Percentiles rank a stretch among this genome's conserved stretches.
Conservation (phyloP, 1,140 invertebrate species). For the Drosophila littoralis region DNA sequence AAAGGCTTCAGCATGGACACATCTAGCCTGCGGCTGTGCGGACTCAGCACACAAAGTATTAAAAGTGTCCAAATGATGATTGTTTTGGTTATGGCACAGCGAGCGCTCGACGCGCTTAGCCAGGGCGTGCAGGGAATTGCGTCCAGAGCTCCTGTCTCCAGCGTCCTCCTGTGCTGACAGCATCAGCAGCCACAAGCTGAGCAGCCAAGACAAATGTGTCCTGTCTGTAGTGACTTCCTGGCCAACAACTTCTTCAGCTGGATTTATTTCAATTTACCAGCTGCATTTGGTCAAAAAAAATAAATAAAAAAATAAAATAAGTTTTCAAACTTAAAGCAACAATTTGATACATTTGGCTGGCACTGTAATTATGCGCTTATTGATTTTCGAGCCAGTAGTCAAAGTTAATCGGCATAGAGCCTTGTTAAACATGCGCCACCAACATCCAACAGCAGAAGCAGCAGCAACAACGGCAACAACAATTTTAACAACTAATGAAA, state of each 20-base stretch:
- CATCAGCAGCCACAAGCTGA: slow-evolving; percentile 18
- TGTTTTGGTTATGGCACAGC: slow-evolving; percentile 72
- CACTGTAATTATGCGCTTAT: slow-evolving; percentile 66
- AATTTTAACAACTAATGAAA: slow-evolving; percentile 2
- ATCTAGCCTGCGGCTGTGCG: slow-evolving; percentile 22
- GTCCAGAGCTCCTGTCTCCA: slow-evolving; percentile 5
- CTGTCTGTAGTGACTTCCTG: slow-evolving; percentile 20
- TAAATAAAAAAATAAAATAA: not conserved
- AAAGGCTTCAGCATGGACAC: slow-evolving; percentile 30
- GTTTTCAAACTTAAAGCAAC: slow-evolving; percentile 25
- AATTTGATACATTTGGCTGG: slow-evolving; percentile 20
- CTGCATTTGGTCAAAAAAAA: slow-evolving; percentile 2
- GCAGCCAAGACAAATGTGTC: slow-evolving; percentile 46
- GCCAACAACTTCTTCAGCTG: slow-evolving; percentile 23
- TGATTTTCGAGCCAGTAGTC: slow-evolving; percentile 56
- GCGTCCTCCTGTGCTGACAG: slow-evolving; percentile 19
- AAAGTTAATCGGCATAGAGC: slow-evolving; percentile 46
- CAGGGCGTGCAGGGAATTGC: slow-evolving; percentile 64
- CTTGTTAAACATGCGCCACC: slow-evolving; percentile 55
- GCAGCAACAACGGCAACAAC: slow-evolving; percentile 1
- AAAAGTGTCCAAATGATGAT: slow-evolving; percentile 83
- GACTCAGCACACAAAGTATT: slow-evolving; percentile 68
- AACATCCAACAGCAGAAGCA: slow-evolving; percentile 17
- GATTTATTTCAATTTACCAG: slow-evolving; percentile 50
- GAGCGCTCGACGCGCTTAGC: slow-evolving; percentile 42